Evolutionary conservation across 2,113 vertebrate genomes (phyloP).

Genomic region (Tympanuchus pallidicinctus): DNA sequence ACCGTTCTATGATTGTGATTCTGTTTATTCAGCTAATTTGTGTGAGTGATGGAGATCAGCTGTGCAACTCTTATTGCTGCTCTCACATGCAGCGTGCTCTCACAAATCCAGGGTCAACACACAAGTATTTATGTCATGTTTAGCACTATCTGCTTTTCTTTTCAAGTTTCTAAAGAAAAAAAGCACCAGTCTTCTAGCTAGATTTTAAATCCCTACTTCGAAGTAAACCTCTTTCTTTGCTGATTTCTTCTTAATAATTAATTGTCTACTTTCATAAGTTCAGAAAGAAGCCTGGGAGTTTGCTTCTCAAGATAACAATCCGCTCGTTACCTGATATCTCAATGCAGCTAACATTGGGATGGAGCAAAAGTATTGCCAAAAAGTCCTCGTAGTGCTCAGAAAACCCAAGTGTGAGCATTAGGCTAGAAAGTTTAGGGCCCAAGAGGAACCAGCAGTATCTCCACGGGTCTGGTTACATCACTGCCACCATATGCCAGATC

Average conservation of each 20-base stretch:
- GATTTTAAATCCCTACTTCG: neutral
- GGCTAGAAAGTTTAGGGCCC: neutral
- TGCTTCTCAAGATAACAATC: neutral
- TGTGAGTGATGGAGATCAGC: neutral
- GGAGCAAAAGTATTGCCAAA: neutral
- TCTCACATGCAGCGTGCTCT: neutral
- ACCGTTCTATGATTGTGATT: neutral
- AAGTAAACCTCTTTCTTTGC: neutral
- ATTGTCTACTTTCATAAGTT: neutral
- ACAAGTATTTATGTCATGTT: neutral
- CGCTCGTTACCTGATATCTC: neutral
- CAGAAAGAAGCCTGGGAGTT: neutral
- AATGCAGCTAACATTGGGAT: neutral
- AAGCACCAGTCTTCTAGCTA: neutral
- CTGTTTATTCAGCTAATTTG: neutral
- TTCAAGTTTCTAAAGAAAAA: neutral
- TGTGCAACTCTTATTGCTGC: neutral
- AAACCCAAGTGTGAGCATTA: neutral
- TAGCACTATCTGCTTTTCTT: neutral
- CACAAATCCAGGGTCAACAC: neutral
- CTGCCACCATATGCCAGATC: neutral
- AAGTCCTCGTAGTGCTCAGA: neutral
- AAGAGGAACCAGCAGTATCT: neutral
- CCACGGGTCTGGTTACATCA: neutral
- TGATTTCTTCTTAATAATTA: constrained; percentile 28